A percentile compares a stretch with the other conserved stretches of the same genome.
These are phyloP conservation scores for Porites evermanni DNA, from an alignment of 92 coral and sea anemone species.

Conservation along the genomic window DNA sequence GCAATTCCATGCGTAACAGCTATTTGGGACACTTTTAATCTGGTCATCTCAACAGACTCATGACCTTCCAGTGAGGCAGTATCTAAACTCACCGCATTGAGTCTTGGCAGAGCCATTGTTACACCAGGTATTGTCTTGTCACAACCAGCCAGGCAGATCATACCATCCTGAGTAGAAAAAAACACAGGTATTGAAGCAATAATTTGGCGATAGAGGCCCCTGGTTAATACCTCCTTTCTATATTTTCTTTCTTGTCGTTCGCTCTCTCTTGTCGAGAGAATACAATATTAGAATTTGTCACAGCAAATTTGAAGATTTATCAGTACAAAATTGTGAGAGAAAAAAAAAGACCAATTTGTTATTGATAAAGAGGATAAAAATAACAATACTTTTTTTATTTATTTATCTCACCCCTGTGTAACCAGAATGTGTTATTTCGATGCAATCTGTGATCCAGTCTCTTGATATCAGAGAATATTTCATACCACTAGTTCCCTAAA, in stretches of 20 bases:
- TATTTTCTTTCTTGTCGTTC: no score
- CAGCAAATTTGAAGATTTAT: no score
- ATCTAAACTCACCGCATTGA: conserved; percentile 69
- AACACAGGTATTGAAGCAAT: background rate
- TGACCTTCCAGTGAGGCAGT: background rate
- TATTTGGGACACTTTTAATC: background rate
- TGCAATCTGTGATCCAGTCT: conserved; percentile 91
- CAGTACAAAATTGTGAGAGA: no score
- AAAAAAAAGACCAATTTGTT: no score
- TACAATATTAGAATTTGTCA: no score
- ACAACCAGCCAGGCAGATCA: conserved; percentile 84
- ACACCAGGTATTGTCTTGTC: conserved; percentile 93
- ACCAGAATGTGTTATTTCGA: conserved; percentile 84
- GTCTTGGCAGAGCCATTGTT: conserved; percentile 82
- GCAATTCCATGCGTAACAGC: no score
- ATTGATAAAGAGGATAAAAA: no score
- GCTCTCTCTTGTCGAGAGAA: no score
- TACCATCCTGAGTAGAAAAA: conserved; percentile 65
- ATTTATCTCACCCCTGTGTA: conserved; percentile 76
- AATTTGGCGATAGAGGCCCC: background rate
- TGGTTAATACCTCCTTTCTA: background rate
- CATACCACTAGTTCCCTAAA: conserved; percentile 82
- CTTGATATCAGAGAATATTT: conserved; percentile 83
- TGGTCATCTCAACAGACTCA: no score
- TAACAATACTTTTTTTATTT: no score